A percentile compares a stretch with the other conserved stretches of the same genome.
Evolutionary conservation across 2,113 vertebrate species (phyloP).

Genomic region (Microtus montanus): DNA sequence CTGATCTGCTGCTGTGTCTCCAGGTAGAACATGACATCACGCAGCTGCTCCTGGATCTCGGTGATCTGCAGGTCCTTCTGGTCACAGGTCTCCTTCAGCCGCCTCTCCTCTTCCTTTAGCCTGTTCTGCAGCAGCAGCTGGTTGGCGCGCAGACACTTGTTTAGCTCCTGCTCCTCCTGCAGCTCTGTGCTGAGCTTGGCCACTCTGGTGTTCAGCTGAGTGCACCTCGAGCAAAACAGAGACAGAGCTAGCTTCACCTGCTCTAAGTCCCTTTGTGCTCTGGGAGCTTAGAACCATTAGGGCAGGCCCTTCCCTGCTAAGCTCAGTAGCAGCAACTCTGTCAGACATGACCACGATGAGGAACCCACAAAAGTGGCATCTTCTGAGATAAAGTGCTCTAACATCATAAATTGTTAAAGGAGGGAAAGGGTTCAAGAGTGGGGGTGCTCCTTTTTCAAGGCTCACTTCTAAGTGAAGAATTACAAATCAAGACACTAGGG

Average conservation of each 20-base stretch:
- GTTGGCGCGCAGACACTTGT: slow-evolving; percentile 95
- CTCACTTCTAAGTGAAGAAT: slow-evolving; percentile 33
- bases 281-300: not conserved
- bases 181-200: slow-evolving; percentile 92
- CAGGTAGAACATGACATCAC: slow-evolving; percentile 98
- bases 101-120: slow-evolving; percentile 92
- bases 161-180: slow-evolving; percentile 98
- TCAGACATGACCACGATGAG: not conserved
- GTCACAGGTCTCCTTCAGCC: slow-evolving; percentile 88
- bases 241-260: slow-evolving; percentile 10
- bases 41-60: slow-evolving; percentile 96
- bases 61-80: slow-evolving; percentile 92
- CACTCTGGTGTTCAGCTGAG: slow-evolving; percentile 91
- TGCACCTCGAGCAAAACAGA: slow-evolving; percentile 86
- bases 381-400: slow-evolving; percentile 51
- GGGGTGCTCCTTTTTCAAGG: not conserved
- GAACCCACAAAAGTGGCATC: slow-evolving; percentile 59
- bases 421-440: not conserved
- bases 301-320: not conserved
- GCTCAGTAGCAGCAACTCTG: not conserved
- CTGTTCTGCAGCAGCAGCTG: slow-evolving; percentile 93
- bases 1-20: slow-evolving; percentile 96
- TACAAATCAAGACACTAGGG: slow-evolving; percentile 27
- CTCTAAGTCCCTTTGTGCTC: not conserved
- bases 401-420: slow-evolving; percentile 35